These are phyloP conservation scores for Celastrina argiolus DNA, from an alignment of 2,888 invertebrate genomes.

Conservation along the genomic window DNA sequence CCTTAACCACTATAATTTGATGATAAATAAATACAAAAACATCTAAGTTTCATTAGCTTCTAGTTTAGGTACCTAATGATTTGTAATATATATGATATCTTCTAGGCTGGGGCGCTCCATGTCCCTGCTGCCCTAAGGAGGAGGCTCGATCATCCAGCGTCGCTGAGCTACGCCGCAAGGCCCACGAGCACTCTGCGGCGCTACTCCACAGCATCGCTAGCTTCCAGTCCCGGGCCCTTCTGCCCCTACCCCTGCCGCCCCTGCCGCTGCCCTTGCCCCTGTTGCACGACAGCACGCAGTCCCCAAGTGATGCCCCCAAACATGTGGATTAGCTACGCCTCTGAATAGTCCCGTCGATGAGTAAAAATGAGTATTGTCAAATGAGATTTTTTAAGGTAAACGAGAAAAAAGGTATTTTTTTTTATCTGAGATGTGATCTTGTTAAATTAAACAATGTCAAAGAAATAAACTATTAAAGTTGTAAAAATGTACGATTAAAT, in stretches of 20 bases:
- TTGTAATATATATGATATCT: not conserved
- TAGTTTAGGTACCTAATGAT: too few species aligned
- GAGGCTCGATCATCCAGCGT: conserved; percentile 91
- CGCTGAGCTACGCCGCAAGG: conserved; percentile 93
- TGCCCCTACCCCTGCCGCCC: conserved; percentile 60
- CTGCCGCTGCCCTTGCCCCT: conserved; percentile 57
- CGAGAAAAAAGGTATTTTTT: too few species aligned
- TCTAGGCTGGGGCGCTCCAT: conserved; percentile 85
- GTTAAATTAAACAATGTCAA: too few species aligned
- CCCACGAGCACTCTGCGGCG: conserved; percentile 96
- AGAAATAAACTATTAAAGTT: not conserved
- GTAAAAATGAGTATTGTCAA: not conserved
- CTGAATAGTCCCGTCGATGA: too few species aligned
- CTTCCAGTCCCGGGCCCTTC: conserved; percentile 79
- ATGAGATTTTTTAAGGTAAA: not conserved
- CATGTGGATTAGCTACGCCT: conserved; percentile 50
- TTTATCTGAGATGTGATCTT: too few species aligned
- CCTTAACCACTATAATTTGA: too few species aligned
- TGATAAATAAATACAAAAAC: too few species aligned
- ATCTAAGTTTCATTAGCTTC: too few species aligned
- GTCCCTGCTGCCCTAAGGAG: conserved; percentile 86
- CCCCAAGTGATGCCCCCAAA: conserved; percentile 45
- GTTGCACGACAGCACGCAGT: conserved; percentile 41
- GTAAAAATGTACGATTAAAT: not conserved
- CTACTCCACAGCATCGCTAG: conserved; percentile 85